A percentile compares a stretch with the other conserved stretches of the same genome.
Evolutionary conservation across 2,113 vertebrate genomes (phyloP).

Genomic region (Tringa solitaria): DNA sequence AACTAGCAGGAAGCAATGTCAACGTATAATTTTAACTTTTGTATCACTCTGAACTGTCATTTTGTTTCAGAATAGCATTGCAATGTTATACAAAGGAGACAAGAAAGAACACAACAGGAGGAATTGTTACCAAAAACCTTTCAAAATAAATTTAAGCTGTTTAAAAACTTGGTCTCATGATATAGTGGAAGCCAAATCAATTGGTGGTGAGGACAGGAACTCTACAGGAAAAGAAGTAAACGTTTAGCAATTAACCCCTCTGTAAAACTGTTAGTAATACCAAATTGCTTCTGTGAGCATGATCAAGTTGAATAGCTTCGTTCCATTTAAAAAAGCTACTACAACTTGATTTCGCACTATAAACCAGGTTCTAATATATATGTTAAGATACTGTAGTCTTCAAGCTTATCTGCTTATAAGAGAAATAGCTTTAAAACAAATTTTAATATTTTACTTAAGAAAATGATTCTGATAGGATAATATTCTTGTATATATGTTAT

Average conservation of each 20-base stretch:
- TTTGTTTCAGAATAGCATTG: slow-evolving; percentile 49
- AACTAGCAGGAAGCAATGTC: slow-evolving; percentile 63
- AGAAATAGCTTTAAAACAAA: neutral
- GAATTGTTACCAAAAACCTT: slow-evolving; percentile 13
- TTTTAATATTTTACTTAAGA: neutral
- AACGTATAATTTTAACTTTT: slow-evolving; percentile 63
- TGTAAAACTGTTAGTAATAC: neutral
- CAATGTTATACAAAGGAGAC: neutral
- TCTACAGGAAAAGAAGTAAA: neutral
- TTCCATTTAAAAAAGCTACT: neutral
- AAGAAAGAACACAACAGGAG: neutral
- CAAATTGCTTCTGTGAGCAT: neutral
- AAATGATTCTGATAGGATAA: neutral
- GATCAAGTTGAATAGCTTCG: neutral
- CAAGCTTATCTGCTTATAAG: neutral
- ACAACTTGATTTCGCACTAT: neutral
- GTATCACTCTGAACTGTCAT: slow-evolving; percentile 43
- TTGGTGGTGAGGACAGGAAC: neutral
- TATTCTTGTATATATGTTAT: neutral
- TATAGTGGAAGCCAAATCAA: neutral
- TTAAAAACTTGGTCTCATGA: neutral
- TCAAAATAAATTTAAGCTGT: neutral
- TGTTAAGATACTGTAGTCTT: neutral
- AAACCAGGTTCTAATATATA: neutral
- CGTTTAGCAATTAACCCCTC: neutral